Evolutionary conservation across 2,797 vertebrate species (phyloP), one percentile per base, ranked within the genome.

Genomic region (Chrosomus eos): DNA sequence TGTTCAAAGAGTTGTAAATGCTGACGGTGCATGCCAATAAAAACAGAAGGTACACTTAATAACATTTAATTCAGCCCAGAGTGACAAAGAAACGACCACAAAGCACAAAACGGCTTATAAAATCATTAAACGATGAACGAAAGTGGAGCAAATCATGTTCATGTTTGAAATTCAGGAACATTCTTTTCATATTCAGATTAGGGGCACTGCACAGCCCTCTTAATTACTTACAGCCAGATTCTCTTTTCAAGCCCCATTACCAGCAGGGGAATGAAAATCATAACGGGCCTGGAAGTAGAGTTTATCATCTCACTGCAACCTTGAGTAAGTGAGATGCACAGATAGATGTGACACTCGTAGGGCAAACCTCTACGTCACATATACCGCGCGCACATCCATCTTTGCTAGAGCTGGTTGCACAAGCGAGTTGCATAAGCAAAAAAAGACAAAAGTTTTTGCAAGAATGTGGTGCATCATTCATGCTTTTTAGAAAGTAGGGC

Each of bases 191-290:
- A 62, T 76, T 81, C 60, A 67, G n/a, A 86, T 76, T 73, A 60
- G 70, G 71, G 21, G 73, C 75, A 76, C 38, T 68, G 33, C 48
- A 67, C 83, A 85, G 83, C 76, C 83, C 75, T 80, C 83, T 89
- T 90, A 87, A 90, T 90, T 88, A 89, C 83, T 88, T 84, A 70
- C 70, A 83, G 86, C 76, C 86, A 90, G 88, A 90, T 88, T 81
- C 70, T 85, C 82, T 89, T 80, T 85, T 88, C 85, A 88, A 80
- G 87, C 88, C 75, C 83, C 88, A 89, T 89, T 88, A 87, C 71
- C 87, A 67, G 55, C 71, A 72, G 71, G 55, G 77, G 83, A 83
- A 85, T 87, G 67, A 73, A 86, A 81, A 77, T 80, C 81, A 83
- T 88, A 88, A 88, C 90, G 83, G 80, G 80, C 76, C 88, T 87